Base-by-base conservation (phyloP, 2,797 vertebrate genomes). In the Enteromius trimaculatus region DNA sequence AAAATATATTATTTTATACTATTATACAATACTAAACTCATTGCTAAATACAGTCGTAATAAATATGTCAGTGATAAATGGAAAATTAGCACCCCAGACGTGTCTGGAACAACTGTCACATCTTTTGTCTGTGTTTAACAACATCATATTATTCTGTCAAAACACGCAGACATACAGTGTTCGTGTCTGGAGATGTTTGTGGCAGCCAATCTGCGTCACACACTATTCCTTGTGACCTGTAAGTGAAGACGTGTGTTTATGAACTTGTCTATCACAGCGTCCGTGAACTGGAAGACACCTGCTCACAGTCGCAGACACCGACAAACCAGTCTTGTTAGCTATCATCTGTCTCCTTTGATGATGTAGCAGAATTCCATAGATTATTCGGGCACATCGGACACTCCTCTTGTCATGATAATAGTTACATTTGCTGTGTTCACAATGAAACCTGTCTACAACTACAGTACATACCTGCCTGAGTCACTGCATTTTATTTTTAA, bases 321-420 rank as follows among this genome's bases (percentile, higher is more conserved):
- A 79, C 85, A 85, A 92, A 91, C 89, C 68, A 80, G 89, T 92
- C 88, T 72, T 84, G 87, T 68, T n/a, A 88, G 79, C 82, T 84
- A 82, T 47, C 39, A 42, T 78, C 79, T 78, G 80, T 89, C 86
- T 69, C 6, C 11, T 84, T 82, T 87, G 79, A 88, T 86, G 87
- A 80, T 77, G 58, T 74, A 86, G 79, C 79, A 77, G 42, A 77
- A 86, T 85, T 86, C 84, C 47, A 68, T 13, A 62, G 23, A 68
- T 75, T 37, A 77, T 6, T 44, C 26, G 17, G 58, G 16, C n/a
- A 64, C 82, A 44, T 66, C 3, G 11, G 14, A 81, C 42, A 66
- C 47, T 29, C 14, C 44, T 21, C 53, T 75, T 66, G 47, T 66
- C 42, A 23, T 65, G 77, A 83, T 69, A 55, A 76, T 55, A 69